These are phyloP conservation scores for Scortum barcoo DNA, from an alignment of 2,113 vertebrate species.

Conservation along the genomic window DNA sequence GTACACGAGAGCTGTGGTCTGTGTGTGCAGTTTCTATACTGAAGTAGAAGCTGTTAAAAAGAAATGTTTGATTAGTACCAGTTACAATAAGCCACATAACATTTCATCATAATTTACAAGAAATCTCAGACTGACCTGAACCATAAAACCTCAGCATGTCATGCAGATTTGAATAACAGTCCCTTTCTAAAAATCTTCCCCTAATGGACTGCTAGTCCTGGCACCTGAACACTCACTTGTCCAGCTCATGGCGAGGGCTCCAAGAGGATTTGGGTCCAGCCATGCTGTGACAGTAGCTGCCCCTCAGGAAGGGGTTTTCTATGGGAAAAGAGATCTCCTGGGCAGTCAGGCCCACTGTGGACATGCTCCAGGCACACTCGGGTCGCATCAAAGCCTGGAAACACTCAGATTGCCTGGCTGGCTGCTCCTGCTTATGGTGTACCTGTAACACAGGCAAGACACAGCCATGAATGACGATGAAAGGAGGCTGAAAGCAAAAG, in stretches of 20 bases:
- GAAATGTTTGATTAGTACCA: background rate
- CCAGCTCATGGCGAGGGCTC: conserved; percentile 83
- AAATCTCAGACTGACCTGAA: conserved; percentile 5
- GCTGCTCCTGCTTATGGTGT: conserved; percentile 69
- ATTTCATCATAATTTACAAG: background rate
- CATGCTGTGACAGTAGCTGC: conserved; percentile 88
- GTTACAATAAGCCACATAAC: background rate
- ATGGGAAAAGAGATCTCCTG: conserved; percentile 92
- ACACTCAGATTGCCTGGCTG: conserved; percentile 77
- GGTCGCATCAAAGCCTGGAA: conserved; percentile 87
- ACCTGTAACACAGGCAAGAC: conserved; percentile 73
- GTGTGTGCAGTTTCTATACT: conserved; percentile 85
- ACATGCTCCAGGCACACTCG: conserved; percentile 89
- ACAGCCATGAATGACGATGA: conserved; percentile 41
- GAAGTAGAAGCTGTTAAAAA: conserved; percentile 87
- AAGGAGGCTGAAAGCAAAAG: conserved; percentile 43
- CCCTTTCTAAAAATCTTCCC: background rate
- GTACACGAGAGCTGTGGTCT: conserved; percentile 84
- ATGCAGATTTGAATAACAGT: conserved; percentile 3
- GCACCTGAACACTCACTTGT: conserved; percentile 87
- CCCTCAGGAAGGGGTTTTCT: conserved; percentile 89
- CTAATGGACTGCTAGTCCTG: background rate
- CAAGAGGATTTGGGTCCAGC: conserved; percentile 90
- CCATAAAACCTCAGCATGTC: conserved; percentile 11
- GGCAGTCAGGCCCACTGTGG: conserved; percentile 92